Evolutionary conservation across 2,888 invertebrate species (phyloP).

Genomic region (Mycalesis mineus): DNA sequence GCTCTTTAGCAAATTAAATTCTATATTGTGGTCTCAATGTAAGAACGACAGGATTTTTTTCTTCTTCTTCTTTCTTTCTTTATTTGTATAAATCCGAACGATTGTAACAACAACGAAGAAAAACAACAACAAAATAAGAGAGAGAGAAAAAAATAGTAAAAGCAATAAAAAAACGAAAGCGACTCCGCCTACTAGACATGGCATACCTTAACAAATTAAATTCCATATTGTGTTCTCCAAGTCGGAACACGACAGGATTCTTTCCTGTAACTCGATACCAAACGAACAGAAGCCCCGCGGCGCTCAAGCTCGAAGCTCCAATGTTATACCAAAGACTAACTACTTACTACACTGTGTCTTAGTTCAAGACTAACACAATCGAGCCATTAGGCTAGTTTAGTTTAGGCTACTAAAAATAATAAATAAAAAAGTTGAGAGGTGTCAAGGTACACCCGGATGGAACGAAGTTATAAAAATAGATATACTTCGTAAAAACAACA

Average conservation of each 20-base stretch:
- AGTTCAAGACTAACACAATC: no score
- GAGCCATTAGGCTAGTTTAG: no score
- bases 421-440: no score
- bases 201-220: not conserved
- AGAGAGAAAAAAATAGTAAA: not conserved
- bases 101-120: not conserved
- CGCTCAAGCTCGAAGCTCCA: constrained; percentile 22
- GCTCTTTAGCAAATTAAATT: no score
- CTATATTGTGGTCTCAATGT: no score
- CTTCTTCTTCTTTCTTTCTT: no score
- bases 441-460: no score
- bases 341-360: not conserved
- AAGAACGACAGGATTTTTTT: no score
- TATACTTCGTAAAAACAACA: no score
- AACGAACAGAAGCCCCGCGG: constrained; percentile 16
- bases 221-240: constrained; percentile 2
- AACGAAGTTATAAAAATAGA: no score
- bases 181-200: not conserved
- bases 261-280: constrained; percentile 21
- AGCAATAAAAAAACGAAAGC: not conserved
- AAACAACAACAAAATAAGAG: not conserved
- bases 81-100: no score
- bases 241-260: constrained; percentile 18
- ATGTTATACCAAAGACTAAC: constrained; percentile 11
- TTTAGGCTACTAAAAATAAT: no score